Evolutionary conservation across 2,888 invertebrate species (phyloP).

Genomic region (Volucella inanis): DNA sequence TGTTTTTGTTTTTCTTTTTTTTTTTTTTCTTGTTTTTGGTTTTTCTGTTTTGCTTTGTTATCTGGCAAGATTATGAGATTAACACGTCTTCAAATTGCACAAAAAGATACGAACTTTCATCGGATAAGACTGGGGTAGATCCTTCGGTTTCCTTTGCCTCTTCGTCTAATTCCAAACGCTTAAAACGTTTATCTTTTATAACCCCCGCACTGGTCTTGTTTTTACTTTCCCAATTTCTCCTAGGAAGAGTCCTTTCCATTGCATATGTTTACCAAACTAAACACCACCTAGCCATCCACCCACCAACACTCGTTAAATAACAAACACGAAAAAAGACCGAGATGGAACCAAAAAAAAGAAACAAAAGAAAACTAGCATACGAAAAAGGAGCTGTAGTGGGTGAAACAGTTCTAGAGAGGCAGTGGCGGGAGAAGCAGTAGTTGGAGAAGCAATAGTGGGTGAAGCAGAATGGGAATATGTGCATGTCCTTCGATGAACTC

Average conservation of each 20-base stretch:
- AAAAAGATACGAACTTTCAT: conserved; percentile 61
- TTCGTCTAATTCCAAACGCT: conserved; percentile 46
- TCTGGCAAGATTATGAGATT: conserved; percentile 59
- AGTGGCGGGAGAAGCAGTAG: not conserved
- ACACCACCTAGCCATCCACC: not conserved
- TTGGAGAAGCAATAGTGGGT: too few relatives aligned
- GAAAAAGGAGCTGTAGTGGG: not conserved
- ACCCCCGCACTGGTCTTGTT: conserved; percentile 14
- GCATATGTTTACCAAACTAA: conserved; percentile 56
- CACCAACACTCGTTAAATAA: conserved; percentile 23
- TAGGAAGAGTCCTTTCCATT: conserved; percentile 10
- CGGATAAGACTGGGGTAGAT: conserved; percentile 46
- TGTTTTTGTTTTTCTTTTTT: too few relatives aligned
- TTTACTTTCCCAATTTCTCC: conserved; percentile 29
- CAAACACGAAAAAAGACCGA: conserved; percentile 3
- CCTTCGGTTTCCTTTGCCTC: conserved; percentile 41
- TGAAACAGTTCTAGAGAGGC: too few relatives aligned
- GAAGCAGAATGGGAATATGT: conserved; percentile 25
- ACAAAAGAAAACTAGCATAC: conserved; percentile 42
- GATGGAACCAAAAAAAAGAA: conserved; percentile 11
- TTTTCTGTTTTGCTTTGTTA: conserved; percentile 21
- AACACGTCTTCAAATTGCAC: conserved; percentile 59
- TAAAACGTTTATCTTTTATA: conserved; percentile 44
- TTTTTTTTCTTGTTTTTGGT: not conserved
- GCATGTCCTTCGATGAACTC: conserved; percentile 71